These are phyloP conservation scores for Thysanoteuthis rhombus DNA, from an alignment of 2,888 invertebrate genomes.

Conservation along the genomic window DNA sequence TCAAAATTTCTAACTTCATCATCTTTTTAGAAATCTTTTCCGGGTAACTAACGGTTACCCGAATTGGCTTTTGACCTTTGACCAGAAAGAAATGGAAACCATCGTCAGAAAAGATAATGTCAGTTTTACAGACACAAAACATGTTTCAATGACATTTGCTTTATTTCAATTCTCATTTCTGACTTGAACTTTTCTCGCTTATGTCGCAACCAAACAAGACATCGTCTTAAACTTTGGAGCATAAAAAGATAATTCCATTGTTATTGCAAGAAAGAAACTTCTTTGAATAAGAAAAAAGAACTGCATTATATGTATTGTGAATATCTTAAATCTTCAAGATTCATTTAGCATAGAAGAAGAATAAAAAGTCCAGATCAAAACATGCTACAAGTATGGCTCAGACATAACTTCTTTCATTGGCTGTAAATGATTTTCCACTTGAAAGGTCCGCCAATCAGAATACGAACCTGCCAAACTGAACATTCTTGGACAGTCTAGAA, in stretches of 20 bases:
- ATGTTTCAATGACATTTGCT: neutral
- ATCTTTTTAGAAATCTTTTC: neutral
- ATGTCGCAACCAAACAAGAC: neutral
- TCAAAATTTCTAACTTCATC: too few species aligned
- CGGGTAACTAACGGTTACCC: neutral
- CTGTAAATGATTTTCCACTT: neutral
- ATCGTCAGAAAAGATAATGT: neutral
- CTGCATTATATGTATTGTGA: neutral
- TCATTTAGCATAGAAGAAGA: neutral
- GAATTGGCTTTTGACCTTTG: neutral
- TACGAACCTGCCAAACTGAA: neutral
- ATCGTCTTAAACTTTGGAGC: neutral
- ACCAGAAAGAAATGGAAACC: neutral
- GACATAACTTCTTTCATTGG: neutral
- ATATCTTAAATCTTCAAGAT: neutral
- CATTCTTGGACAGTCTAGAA: neutral
- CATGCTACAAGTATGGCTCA: neutral
- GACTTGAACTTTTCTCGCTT: neutral
- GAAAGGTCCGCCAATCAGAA: neutral
- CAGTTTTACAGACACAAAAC: neutral
- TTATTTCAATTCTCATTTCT: neutral
- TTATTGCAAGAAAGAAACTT: neutral
- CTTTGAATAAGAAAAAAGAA: neutral
- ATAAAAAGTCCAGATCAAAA: neutral
- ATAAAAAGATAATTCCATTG: neutral